Base-by-base conservation (phyloP, 1,140 invertebrate genomes). In the Physella acuta region DNA sequence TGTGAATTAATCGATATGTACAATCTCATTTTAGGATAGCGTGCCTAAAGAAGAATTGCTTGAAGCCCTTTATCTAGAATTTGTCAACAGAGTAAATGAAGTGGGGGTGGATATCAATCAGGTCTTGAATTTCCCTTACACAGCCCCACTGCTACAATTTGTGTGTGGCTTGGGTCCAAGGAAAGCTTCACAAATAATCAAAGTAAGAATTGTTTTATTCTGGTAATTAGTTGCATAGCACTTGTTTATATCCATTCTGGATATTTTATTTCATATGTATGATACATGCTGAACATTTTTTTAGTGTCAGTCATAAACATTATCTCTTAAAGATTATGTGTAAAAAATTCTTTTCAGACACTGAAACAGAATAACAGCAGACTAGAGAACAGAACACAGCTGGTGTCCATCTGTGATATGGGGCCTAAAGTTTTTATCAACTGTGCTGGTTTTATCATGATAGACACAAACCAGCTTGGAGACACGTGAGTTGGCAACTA, bases 381-480 rank as follows among this genome's bases (percentile, higher is more conserved):
- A 36, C 81, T 98, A 30, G 95, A 98, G 85, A 98, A 97, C 82
- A 87, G 97, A 82, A 96, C 95, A 0, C 95, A 98, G 80, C 86
- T 99, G 1, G 94, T 99, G 0, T 97, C 94, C 0, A 88, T 90
- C 2, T 98, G 94, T 85, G 93, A 97, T 77, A 93, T 99, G 92
- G 97, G 97, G 2, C 95, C 97, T 0, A 98, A 97, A 86, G 94
- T 99, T 0, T 99, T 99, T 76, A 95, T 99, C 71, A 99, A 99
- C 83, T 99, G 96, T 87, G 95, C 97, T 49, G 98, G 97, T 39
- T 99, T 99, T 78, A 97, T 99, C 30, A 98, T 96, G 87, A 98
- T 99, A 71, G 97, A 99, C 74, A 98, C 96, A 0, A 94, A 92
- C 76, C 93, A 93, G 73, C 83, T 98, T 26, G 94, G 94, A 17